Evolutionary conservation across 2,888 invertebrate genomes (phyloP).

Genomic region (Harpalus rubripes): DNA sequence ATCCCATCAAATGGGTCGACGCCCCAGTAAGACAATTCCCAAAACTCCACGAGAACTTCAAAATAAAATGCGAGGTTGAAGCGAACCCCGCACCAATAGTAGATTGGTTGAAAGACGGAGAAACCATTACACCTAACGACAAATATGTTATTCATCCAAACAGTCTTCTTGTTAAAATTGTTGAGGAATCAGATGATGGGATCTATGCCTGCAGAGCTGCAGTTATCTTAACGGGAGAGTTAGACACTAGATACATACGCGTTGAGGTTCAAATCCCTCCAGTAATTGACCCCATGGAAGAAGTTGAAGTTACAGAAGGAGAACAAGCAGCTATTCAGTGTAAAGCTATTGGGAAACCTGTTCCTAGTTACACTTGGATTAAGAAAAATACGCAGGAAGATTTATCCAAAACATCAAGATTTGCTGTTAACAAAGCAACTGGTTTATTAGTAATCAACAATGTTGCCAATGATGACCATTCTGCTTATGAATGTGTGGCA

Average conservation of each 20-base stretch:
- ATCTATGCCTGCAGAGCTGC: slow-evolving; percentile 93
- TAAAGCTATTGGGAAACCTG: slow-evolving; percentile 90
- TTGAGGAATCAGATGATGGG: slow-evolving; percentile 91
- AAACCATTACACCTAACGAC: slow-evolving; percentile 83
- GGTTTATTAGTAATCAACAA: slow-evolving; percentile 87
- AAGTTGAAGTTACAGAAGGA: slow-evolving; percentile 87
- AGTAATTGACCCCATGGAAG: slow-evolving; percentile 82
- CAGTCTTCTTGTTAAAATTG: slow-evolving; percentile 87
- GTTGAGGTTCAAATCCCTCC: slow-evolving; percentile 90
- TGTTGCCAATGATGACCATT: slow-evolving; percentile 88
- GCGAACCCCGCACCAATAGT: slow-evolving; percentile 92
- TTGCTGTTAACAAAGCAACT: slow-evolving; percentile 84
- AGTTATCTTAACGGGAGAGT: slow-evolving; percentile 89
- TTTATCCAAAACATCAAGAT: slow-evolving; percentile 84
- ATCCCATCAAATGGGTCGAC: slow-evolving; percentile 91
- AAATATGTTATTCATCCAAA: slow-evolving; percentile 87
- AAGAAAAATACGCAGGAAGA: slow-evolving; percentile 86
- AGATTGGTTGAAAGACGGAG: slow-evolving; percentile 91
- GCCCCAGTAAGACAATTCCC: slow-evolving; percentile 92
- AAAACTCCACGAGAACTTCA: slow-evolving; percentile 86
- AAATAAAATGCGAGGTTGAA: slow-evolving; percentile 90
- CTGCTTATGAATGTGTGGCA: slow-evolving; percentile 89
- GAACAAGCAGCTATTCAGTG: slow-evolving; percentile 88
- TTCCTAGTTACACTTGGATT: slow-evolving; percentile 91
- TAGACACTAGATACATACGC: slow-evolving; percentile 87